Conservation (phyloP, 2,797 vertebrate species). For the Zalophus californianus region DNA sequence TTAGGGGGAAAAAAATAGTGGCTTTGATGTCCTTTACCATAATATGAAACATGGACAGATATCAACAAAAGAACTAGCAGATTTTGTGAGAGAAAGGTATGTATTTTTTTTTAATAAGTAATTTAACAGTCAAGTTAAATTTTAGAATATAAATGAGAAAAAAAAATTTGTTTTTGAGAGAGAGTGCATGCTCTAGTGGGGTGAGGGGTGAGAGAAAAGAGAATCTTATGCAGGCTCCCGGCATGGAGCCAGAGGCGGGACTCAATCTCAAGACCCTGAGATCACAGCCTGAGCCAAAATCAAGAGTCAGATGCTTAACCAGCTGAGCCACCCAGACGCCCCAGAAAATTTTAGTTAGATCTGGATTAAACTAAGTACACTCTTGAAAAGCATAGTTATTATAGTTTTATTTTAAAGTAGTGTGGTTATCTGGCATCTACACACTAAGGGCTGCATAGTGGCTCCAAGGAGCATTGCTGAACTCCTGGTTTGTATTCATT, state of each 20-base stretch:
- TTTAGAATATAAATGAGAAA: slow-evolving; percentile 56
- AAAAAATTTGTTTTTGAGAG: neutral
- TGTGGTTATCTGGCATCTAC: neutral
- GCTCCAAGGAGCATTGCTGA: neutral
- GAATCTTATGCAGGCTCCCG: neutral
- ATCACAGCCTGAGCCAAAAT: neutral
- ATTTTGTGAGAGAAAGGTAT: slow-evolving; percentile 99
- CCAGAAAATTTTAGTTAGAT: neutral
- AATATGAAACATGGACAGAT: slow-evolving; percentile 99
- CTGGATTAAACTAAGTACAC: slow-evolving; percentile 29
- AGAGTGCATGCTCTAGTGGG: neutral
- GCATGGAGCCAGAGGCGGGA: neutral
- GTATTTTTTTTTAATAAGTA: slow-evolving; percentile 74
- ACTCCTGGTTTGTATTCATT: neutral
- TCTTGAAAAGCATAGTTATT: neutral
- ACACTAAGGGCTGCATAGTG: neutral
- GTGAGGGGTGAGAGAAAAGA: neutral
- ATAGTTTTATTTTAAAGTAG: slow-evolving; percentile 38
- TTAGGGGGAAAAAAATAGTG: slow-evolving; percentile 98
- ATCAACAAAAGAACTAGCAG: slow-evolving; percentile 97
- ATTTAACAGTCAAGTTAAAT: neutral
- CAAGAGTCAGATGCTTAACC: neutral
- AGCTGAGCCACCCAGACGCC: neutral
- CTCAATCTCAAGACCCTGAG: neutral
- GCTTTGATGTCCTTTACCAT: slow-evolving; percentile 98